A percentile compares a stretch with the other conserved stretches of the same genome.
Evolutionary conservation across 2,797 vertebrate species (phyloP).

Genomic region (Alcedo atthis): DNA sequence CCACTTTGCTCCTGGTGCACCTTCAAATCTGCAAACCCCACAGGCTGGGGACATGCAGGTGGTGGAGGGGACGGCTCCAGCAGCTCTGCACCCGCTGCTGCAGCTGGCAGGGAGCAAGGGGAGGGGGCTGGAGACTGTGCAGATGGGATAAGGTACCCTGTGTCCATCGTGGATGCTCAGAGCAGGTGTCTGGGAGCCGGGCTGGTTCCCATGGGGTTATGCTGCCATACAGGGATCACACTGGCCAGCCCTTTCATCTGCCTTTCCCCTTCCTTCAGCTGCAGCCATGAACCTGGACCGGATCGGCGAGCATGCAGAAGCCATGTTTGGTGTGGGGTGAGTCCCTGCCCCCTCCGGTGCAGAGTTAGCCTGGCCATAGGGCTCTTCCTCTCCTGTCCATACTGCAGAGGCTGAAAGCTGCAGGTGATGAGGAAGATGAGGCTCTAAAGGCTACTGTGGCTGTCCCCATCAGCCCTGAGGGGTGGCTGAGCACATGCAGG

Average conservation of each 20-base stretch:
- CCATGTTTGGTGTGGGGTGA: conserved; percentile 97
- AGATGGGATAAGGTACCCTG: neutral
- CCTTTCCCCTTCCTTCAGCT: conserved; percentile 56
- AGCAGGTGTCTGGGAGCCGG: neutral
- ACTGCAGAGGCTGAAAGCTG: neutral
- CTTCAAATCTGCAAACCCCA: neutral
- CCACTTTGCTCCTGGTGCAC: neutral
- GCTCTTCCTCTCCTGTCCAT: neutral
- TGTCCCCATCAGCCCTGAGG: neutral
- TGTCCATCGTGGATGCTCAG: rapidly evolving
- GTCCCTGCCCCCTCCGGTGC: conserved; percentile 23
- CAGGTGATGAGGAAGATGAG: neutral
- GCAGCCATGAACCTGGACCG: conserved; percentile 91
- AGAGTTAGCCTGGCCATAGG: neutral
- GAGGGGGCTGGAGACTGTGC: neutral
- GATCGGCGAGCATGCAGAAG: conserved; percentile 95
- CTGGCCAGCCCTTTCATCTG: neutral
- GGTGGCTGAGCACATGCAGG: neutral
- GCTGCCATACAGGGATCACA: rapidly evolving
- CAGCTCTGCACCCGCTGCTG: neutral
- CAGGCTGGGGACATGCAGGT: neutral
- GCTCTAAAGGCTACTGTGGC: neutral
- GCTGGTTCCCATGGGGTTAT: neutral
- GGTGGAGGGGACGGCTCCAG: neutral
- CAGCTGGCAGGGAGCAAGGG: neutral